A percentile compares a stretch with the other conserved stretches of the same genome.
Evolutionary conservation across 2,888 invertebrate species (phyloP).

Genomic region (Eustalomyia histrio): DNA sequence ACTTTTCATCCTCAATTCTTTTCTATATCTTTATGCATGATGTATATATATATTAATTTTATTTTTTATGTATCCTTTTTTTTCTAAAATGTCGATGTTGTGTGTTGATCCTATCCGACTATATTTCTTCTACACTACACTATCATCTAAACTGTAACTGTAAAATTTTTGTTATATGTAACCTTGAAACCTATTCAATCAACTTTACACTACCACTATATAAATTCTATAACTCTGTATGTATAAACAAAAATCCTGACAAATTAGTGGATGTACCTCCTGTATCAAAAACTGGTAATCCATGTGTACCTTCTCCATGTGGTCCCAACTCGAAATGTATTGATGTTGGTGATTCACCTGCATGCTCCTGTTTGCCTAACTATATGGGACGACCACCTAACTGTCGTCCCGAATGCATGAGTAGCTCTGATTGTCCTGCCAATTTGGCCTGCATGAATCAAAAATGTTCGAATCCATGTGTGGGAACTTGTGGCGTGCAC

Average conservation of each 20-base stretch:
- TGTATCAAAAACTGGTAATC: constrained; percentile 83
- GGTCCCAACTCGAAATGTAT: constrained; percentile 90
- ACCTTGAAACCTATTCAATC: constrained; percentile 56
- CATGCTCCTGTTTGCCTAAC: constrained; percentile 89
- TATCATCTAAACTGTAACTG: constrained; percentile 54
- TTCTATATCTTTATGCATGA: constrained; percentile 30
- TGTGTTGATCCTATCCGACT: constrained; percentile 63
- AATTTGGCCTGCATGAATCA: constrained; percentile 89
- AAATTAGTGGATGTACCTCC: constrained; percentile 79
- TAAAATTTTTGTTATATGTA: constrained; percentile 44
- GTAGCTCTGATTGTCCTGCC: constrained; percentile 87
- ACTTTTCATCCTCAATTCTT: constrained; percentile 25
- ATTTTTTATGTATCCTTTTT: constrained; percentile 54
- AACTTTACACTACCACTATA: constrained; percentile 64
- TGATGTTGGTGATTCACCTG: constrained; percentile 87
- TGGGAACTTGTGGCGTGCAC: constrained; percentile 87
- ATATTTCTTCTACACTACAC: constrained; percentile 64
- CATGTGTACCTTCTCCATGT: constrained; percentile 91
- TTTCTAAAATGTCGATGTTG: constrained; percentile 66
- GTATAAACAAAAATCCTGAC: constrained; percentile 34
- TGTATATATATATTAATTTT: constrained; percentile 51
- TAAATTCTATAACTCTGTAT: constrained; percentile 66
- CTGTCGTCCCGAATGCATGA: constrained; percentile 88
- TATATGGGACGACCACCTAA: constrained; percentile 91
- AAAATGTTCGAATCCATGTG: constrained; percentile 89